phyloP scores from a whole-genome alignment of 1,140 invertebrate genomes.

The Thaumetopoea pityocampa region DNA sequence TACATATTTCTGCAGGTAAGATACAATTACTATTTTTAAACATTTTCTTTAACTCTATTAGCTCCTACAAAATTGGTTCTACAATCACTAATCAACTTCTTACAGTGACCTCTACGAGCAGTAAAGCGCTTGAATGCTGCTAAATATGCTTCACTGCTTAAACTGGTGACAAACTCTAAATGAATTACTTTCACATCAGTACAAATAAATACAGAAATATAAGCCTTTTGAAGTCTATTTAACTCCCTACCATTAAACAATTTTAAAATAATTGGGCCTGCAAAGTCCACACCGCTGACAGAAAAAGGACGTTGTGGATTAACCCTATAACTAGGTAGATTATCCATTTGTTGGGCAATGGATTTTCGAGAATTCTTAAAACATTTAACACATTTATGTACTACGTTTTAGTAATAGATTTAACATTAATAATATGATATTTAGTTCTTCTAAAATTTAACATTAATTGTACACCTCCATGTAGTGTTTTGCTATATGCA shows the following conservation, averaged over 20 bases:
- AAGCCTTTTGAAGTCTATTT: slow-evolving; percentile 13
- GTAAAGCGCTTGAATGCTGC: too few species aligned
- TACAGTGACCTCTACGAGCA: slow-evolving; percentile 7
- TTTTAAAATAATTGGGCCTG: slow-evolving; percentile 5
- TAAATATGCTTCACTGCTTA: slow-evolving; percentile 3
- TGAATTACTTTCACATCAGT: slow-evolving; percentile 9
- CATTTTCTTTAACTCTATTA: background rate
- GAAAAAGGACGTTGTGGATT: slow-evolving; percentile 5
- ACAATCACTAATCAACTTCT: slow-evolving; percentile 8
- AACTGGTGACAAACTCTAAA: slow-evolving; percentile 12
- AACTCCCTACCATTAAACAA: slow-evolving; percentile 10
- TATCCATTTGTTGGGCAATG: too few species aligned
- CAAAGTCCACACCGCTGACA: slow-evolving; percentile 8
- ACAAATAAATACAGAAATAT: too few species aligned
- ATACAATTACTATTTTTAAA: background rate
- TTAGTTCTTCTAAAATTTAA: too few species aligned
- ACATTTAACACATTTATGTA: too few species aligned
- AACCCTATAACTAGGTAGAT: slow-evolving; percentile 8
- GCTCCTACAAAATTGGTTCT: slow-evolving; percentile 3
- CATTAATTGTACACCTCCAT: too few species aligned
- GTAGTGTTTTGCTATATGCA: too few species aligned
- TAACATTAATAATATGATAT: too few species aligned
- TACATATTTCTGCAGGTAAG: background rate
- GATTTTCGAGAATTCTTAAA: too few species aligned
- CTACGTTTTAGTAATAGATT: too few species aligned